A percentile compares a stretch with the other conserved stretches of the same genome.
phyloP scores from a whole-genome alignment of 2,113 vertebrate species.

The Festucalex cinctus region DNA sequence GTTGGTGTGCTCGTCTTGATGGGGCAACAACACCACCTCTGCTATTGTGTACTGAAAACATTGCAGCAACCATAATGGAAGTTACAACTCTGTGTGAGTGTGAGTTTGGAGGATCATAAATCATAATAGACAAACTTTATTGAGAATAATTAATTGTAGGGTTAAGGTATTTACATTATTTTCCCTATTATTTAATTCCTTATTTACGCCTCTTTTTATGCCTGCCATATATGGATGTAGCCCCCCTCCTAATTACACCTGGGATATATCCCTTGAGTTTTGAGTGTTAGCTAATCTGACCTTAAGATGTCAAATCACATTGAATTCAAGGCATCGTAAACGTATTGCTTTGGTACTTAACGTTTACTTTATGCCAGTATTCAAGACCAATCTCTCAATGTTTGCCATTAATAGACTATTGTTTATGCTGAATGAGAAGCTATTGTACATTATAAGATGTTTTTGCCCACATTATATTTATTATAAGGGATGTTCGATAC shows the following conservation, averaged over 20 bases:
- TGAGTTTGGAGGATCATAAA: background rate
- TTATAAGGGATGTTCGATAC: background rate
- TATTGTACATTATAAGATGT: background rate
- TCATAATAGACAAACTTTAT: background rate
- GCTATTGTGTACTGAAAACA: constrained; percentile 66
- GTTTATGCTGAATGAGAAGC: background rate
- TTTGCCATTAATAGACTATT: background rate
- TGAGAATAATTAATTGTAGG: background rate
- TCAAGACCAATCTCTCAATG: background rate
- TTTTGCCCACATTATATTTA: background rate
- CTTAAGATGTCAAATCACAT: constrained; percentile 43
- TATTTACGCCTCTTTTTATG: constrained; percentile 16
- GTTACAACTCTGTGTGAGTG: background rate
- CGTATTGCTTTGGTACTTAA: constrained; percentile 15
- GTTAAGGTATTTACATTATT: constrained; percentile 1
- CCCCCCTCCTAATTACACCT: constrained; percentile 43
- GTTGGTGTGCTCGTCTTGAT: constrained; percentile 57
- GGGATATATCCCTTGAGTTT: constrained; percentile 45
- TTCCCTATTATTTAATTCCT: background rate
- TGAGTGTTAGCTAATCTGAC: constrained; percentile 32
- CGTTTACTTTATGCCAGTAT: constrained; percentile 2
- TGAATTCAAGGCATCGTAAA: constrained; percentile 18
- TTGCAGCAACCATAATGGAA: constrained; percentile 48
- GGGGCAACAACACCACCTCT: constrained; percentile 55
- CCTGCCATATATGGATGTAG: constrained; percentile 22